These are phyloP conservation scores for Synanthedon tipuliformis DNA, from an alignment of 2,888 invertebrate genomes.

Conservation along the genomic window DNA sequence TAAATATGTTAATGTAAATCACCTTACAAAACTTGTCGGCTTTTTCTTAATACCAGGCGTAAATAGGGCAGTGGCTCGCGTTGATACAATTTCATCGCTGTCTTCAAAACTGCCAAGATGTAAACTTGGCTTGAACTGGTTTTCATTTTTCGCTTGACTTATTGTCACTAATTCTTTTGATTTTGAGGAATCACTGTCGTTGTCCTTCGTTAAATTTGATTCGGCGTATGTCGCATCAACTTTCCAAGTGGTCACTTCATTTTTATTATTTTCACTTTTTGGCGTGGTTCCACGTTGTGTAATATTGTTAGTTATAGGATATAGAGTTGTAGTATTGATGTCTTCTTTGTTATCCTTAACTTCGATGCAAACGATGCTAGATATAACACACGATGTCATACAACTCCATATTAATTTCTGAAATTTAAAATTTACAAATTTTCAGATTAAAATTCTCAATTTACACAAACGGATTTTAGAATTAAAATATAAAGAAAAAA, in stretches of 20 bases:
- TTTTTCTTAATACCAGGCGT: constrained; percentile 25
- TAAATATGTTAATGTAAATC: constrained; percentile 1
- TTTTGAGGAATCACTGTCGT: constrained; percentile 14
- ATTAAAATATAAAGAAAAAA: no score
- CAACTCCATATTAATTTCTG: neutral
- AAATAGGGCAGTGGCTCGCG: constrained; percentile 17
- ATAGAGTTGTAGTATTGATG: constrained; percentile 39
- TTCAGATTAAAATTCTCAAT: no score
- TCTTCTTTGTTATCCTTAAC: constrained; percentile 30
- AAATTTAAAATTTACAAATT: neutral
- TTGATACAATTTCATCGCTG: constrained; percentile 31
- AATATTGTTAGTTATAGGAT: constrained; percentile 23
- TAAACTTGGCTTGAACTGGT: constrained; percentile 62
- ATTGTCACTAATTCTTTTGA: constrained; percentile 7
- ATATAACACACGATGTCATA: neutral
- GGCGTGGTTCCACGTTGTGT: constrained; percentile 5
- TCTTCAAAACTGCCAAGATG: constrained; percentile 54
- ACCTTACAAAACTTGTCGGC: constrained; percentile 30
- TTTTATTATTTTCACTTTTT: constrained; percentile 7
- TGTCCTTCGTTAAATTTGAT: constrained; percentile 15
- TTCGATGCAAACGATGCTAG: constrained; percentile 7
- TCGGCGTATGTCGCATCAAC: constrained; percentile 26
- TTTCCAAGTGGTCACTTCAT: constrained; percentile 29
- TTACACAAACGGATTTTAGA: no score
- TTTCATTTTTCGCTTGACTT: neutral